These are phyloP conservation scores for Cacatua alba DNA, from an alignment of 2,113 vertebrate genomes.

Conservation along the genomic window DNA sequence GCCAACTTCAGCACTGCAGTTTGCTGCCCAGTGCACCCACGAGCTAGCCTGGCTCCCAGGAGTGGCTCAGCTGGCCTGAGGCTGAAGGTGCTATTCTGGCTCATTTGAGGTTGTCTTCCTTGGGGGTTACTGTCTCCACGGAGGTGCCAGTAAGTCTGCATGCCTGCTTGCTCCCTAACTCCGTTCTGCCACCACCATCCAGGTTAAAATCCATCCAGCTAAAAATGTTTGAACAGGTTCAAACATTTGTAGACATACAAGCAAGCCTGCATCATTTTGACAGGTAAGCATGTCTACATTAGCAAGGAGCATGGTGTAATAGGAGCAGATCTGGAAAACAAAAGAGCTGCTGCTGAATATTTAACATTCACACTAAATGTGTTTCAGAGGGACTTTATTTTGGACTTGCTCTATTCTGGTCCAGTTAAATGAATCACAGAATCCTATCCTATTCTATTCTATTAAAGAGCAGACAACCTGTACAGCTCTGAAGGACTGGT, in stretches of 20 bases:
- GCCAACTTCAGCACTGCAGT: neutral
- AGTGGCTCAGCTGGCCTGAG: neutral
- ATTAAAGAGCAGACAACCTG: neutral
- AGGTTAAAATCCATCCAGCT: neutral
- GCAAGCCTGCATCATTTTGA: neutral
- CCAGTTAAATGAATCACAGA: neutral
- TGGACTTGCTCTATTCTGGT: neutral
- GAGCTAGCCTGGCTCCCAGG: neutral
- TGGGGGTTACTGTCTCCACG: neutral
- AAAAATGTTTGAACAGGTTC: neutral
- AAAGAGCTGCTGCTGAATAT: neutral
- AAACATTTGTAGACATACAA: neutral
- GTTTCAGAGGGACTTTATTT: neutral
- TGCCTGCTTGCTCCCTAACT: neutral
- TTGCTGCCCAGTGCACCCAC: neutral
- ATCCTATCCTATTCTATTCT: neutral
- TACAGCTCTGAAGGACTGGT: neutral
- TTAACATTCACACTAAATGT: neutral
- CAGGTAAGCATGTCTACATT: neutral
- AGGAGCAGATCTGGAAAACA: neutral
- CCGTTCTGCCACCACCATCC: neutral
- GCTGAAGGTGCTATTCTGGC: neutral
- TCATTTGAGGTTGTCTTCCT: neutral
- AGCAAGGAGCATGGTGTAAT: neutral
- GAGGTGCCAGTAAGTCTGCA: neutral